Evolutionary conservation across 2,113 vertebrate species (phyloP).

Genomic region (Theristicus caerulescens): DNA sequence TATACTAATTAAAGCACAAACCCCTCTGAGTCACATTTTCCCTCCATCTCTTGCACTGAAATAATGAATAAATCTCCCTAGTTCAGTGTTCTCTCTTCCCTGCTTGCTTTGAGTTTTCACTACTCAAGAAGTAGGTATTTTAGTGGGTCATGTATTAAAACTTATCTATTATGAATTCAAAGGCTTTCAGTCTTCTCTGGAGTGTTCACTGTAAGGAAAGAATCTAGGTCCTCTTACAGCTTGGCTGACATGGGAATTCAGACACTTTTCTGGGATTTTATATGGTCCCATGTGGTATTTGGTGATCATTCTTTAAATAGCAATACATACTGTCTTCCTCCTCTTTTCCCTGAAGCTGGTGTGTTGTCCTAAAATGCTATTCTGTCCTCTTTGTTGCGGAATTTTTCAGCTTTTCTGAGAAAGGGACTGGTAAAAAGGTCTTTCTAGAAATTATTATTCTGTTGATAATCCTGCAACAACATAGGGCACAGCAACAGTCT

Average conservation of each 20-base stretch:
- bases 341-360: not conserved
- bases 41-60: not conserved
- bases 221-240: not conserved
- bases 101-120: not conserved
- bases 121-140: not conserved
- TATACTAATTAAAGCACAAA: not conserved
- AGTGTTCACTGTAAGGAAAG: not conserved
- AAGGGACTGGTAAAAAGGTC: not conserved
- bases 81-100: not conserved
- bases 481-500: not conserved
- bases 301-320: not conserved
- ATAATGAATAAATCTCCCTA: not conserved
- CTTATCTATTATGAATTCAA: not conserved
- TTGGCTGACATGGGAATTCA: not conserved
- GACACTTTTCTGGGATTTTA: not conserved
- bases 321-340: not conserved
- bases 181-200: not conserved
- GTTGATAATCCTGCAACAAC: not conserved
- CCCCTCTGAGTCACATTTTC: not conserved
- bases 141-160: not conserved
- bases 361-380: not conserved
- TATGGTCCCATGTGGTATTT: not conserved
- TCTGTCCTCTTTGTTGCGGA: not conserved
- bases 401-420: not conserved
- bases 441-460: not conserved